Evolutionary conservation across 2,888 invertebrate species (phyloP).

Genomic region (Lasioglossum leucozonium): DNA sequence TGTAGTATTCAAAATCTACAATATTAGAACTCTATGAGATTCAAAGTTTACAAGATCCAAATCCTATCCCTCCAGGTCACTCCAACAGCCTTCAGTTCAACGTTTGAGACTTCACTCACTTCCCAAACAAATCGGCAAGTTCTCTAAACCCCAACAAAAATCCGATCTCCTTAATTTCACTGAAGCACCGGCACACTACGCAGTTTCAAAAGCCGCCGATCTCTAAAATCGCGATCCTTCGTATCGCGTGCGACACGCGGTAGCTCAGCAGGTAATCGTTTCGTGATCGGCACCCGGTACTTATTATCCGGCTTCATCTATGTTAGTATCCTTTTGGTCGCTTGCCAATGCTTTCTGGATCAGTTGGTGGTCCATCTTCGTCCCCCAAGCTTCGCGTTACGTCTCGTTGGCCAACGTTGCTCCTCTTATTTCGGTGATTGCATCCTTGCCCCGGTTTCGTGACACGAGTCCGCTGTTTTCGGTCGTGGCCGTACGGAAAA

Average conservation of each 20-base stretch:
- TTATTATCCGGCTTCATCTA: constrained; percentile 20
- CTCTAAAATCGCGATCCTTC: neutral
- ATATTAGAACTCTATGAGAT: too few relatives aligned
- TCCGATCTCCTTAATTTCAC: neutral
- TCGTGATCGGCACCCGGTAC: constrained; percentile 6
- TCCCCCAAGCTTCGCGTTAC: neutral
- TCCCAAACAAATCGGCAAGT: neutral
- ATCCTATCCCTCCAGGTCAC: neutral
- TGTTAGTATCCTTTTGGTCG: neutral
- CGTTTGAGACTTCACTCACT: neutral
- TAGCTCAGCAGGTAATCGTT: constrained; percentile 25
- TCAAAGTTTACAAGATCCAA: too few relatives aligned
- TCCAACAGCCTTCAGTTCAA: neutral
- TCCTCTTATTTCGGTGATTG: neutral
- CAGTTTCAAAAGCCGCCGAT: neutral
- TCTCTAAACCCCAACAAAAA: neutral
- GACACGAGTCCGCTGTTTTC: constrained; percentile 6
- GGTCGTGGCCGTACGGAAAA: constrained; percentile 52
- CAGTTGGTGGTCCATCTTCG: neutral
- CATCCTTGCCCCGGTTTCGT: neutral
- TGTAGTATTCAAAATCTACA: too few relatives aligned
- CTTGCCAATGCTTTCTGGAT: neutral
- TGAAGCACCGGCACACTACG: neutral
- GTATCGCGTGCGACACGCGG: constrained; percentile 46
- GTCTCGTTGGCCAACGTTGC: neutral